These are phyloP conservation scores for Dasyurus viverrinus DNA, from an alignment of 2,113 vertebrate genomes.

Conservation along the genomic window DNA sequence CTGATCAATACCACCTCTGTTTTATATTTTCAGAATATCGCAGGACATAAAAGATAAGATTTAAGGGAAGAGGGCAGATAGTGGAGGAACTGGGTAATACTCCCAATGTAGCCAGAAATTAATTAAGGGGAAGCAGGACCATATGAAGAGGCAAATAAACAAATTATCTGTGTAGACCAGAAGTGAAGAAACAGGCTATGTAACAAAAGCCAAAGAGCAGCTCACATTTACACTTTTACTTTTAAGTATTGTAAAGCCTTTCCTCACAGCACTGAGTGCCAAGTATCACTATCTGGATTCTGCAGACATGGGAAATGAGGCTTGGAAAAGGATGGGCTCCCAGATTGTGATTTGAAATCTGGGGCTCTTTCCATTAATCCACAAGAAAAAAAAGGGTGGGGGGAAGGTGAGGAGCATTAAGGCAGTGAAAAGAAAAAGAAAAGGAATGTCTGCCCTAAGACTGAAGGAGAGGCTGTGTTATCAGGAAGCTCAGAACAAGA, in stretches of 20 bases:
- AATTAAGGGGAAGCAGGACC: neutral
- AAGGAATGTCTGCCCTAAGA: neutral
- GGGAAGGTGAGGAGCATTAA: neutral
- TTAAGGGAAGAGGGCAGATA: neutral
- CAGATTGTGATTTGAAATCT: neutral
- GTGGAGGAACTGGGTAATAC: neutral
- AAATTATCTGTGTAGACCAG: neutral
- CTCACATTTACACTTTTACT: neutral
- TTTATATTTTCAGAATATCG: conserved; percentile 15
- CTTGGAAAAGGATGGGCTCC: neutral
- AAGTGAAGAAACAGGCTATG: neutral
- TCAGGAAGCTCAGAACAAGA: conserved; percentile 49
- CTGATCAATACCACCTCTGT: conserved; percentile 18
- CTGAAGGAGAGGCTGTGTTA: conserved; percentile 4
- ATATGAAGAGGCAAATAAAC: neutral
- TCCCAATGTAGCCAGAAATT: conserved; percentile 20
- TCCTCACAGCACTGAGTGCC: neutral
- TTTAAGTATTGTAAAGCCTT: neutral
- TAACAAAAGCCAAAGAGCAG: neutral
- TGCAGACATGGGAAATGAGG: neutral
- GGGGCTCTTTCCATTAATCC: neutral
- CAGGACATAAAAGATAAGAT: neutral
- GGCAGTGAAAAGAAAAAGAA: neutral
- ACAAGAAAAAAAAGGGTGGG: neutral
- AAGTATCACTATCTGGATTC: neutral